Evolutionary conservation across 1,140 invertebrate genomes (phyloP).

Genomic region (Drosophila bipectinata): DNA sequence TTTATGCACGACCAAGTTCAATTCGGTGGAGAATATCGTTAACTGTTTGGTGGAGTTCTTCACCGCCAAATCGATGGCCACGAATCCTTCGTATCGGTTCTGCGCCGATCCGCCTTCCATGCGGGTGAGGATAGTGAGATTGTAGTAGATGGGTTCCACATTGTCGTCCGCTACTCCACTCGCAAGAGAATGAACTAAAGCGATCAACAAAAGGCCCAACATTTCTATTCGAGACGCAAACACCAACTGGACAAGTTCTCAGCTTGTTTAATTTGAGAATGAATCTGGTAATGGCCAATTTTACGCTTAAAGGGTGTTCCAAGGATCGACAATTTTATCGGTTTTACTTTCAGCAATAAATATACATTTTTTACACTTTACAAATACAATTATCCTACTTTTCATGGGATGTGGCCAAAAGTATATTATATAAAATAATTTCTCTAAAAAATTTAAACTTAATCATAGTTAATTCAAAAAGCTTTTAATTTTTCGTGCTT

Average conservation of each 20-base stretch:
- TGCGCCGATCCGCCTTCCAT: neutral
- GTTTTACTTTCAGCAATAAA: neutral
- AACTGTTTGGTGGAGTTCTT: neutral
- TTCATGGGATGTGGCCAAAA: too few species aligned
- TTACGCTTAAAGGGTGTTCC: neutral
- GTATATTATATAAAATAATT: constrained; percentile 4
- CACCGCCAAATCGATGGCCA: neutral
- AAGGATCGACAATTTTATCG: neutral
- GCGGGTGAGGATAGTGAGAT: constrained; percentile 7
- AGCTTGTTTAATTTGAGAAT: neutral
- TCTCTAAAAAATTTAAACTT: constrained; percentile 2
- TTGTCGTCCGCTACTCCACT: neutral
- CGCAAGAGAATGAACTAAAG: neutral
- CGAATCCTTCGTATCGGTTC: constrained; percentile 2
- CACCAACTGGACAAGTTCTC: neutral
- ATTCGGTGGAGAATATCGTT: neutral
- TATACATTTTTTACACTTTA: neutral
- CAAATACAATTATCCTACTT: neutral
- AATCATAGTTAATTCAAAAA: neutral
- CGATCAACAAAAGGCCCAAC: neutral
- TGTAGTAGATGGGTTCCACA: constrained; percentile 4
- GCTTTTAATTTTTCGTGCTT: constrained; percentile 76
- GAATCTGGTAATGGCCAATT: neutral
- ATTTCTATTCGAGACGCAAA: constrained; percentile 7
- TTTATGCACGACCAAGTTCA: neutral